phyloP scores from a whole-genome alignment of 2,797 vertebrate genomes.

The Bryconaethiops microstoma region DNA sequence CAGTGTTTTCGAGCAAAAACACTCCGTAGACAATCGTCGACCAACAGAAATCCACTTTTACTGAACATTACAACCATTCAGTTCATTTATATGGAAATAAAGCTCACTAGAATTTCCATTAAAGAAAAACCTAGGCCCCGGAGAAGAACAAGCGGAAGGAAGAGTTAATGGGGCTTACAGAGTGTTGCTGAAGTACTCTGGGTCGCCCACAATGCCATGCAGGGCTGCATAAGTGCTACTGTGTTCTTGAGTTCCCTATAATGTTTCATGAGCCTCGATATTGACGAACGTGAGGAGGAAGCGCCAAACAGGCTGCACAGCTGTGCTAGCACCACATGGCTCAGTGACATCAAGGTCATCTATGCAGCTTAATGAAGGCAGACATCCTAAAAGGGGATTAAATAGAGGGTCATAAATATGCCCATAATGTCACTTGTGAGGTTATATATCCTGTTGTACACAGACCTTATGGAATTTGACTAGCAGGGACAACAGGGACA shows the following conservation, averaged over 20 bases:
- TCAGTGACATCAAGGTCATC: slow-evolving; percentile 63
- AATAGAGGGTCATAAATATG: slow-evolving; percentile 62
- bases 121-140: slow-evolving; percentile 53
- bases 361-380: slow-evolving; percentile 54
- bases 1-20: slow-evolving; percentile 44
- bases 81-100: slow-evolving; percentile 65
- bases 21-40: slow-evolving; percentile 30
- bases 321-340: slow-evolving; percentile 43
- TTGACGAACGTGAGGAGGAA: slow-evolving; percentile 49
- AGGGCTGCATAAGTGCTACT: slow-evolving; percentile 53
- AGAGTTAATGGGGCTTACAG: slow-evolving; percentile 74
- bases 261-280: slow-evolving; percentile 73
- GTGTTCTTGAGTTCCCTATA: slow-evolving; percentile 69
- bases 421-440: slow-evolving; percentile 64
- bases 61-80: slow-evolving; percentile 52
- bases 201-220: slow-evolving; percentile 41
- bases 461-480: slow-evolving; percentile 58
- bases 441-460: slow-evolving; percentile 59
- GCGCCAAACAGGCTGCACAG: not conserved
- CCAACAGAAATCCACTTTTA: slow-evolving; percentile 44
- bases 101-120: slow-evolving; percentile 60
- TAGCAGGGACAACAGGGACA: slow-evolving; percentile 35
- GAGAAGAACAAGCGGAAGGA: slow-evolving; percentile 59
- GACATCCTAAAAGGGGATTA: slow-evolving; percentile 66
- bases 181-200: slow-evolving; percentile 54